Conservation (phyloP, 2,888 invertebrate species). For the Geotrupes spiniger region DNA sequence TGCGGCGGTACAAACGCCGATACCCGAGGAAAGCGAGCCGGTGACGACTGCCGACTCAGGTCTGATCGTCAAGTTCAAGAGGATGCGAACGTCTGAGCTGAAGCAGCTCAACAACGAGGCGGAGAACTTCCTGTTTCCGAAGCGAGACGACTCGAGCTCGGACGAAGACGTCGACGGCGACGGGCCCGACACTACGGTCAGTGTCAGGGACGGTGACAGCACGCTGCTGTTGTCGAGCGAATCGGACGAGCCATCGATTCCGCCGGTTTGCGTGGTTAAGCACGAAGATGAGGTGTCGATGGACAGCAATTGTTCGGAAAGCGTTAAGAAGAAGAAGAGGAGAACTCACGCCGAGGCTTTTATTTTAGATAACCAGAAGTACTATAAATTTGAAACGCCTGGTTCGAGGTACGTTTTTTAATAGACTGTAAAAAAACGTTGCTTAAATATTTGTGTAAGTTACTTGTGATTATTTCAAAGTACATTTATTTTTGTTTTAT, state of each 20-base stretch:
- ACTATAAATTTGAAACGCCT: slow-evolving; percentile 54
- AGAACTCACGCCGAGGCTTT: slow-evolving; percentile 59
- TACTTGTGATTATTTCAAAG: too few species aligned
- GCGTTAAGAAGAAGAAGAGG: slow-evolving; percentile 43
- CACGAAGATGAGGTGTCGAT: slow-evolving; percentile 27
- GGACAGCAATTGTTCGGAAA: slow-evolving; percentile 41
- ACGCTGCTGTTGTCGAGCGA: slow-evolving; percentile 30
- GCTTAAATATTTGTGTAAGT: too few species aligned
- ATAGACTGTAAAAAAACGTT: too few species aligned
- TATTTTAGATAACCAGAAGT: slow-evolving; percentile 59
- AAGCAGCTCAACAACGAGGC: slow-evolving; percentile 79
- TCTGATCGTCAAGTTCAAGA: slow-evolving; percentile 72
- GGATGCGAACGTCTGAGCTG: slow-evolving; percentile 70
- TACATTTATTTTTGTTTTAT: too few species aligned
- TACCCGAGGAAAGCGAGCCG: slow-evolving; percentile 34
- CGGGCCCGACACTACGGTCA: slow-evolving; percentile 47
- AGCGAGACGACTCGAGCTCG: slow-evolving; percentile 59
- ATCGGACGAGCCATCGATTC: slow-evolving; percentile 21
- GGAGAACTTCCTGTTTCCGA: slow-evolving; percentile 83
- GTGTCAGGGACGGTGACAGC: slow-evolving; percentile 27
- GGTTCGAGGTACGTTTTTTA: slow-evolving; percentile 48
- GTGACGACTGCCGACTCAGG: slow-evolving; percentile 31
- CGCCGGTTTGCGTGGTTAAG: slow-evolving; percentile 16
- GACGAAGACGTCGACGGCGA: slow-evolving; percentile 56
- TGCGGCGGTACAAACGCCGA: neutral